Base-by-base conservation (phyloP, 2,797 vertebrate genomes). In the Channallabes apus region DNA sequence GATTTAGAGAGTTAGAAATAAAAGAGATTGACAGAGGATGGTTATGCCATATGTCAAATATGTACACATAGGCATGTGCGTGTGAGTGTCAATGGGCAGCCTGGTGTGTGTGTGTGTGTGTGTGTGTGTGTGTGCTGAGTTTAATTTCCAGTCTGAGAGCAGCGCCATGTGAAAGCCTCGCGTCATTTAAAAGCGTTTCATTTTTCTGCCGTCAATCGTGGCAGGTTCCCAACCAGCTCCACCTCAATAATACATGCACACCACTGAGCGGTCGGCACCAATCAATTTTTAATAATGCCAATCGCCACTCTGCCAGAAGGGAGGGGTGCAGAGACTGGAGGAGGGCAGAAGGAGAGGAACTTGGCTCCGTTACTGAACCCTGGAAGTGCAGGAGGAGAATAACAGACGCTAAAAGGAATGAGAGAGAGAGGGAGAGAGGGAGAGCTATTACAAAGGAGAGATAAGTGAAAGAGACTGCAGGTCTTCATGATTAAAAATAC, bases 161-260 rank as follows among this genome's bases (percentile, higher is more conserved):
- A 51, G 65, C 89, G 85, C 90, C 90, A 86, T 86, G 85, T 87
- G 90, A 93, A 92, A 93, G 92, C 91, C 91, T 90, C 91, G 88
- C 89, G 87, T 89, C 76, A 83, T 83, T 85, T 82, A 54, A 84
- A 87, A 87, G 83, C 67, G 89, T 93, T 98, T 97, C 96, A 97
- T 97, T 97, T 96, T 96, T 96, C 96, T 95, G 95, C 96, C 96
- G 96, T 96, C 96, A 96, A 93, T 97, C 96, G 96, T 95, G 96
- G 94, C 96, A 96, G 94, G 90, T 91, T 91, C 95, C 94, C 93
- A 93, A 94, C 93, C 73, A 71, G 84, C 80, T 80, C 82, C 18
- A 61, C 85, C 90, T 92, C 90, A 90, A 88, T 91, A 91, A 91
- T 90, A 89, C 89, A 90, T 87, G 87, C 93, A 93, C 90, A 90